A percentile compares a stretch with the other conserved stretches of the same genome.
phyloP scores from a whole-genome alignment of 2,113 vertebrate species.

The Otolemur garnettii region DNA sequence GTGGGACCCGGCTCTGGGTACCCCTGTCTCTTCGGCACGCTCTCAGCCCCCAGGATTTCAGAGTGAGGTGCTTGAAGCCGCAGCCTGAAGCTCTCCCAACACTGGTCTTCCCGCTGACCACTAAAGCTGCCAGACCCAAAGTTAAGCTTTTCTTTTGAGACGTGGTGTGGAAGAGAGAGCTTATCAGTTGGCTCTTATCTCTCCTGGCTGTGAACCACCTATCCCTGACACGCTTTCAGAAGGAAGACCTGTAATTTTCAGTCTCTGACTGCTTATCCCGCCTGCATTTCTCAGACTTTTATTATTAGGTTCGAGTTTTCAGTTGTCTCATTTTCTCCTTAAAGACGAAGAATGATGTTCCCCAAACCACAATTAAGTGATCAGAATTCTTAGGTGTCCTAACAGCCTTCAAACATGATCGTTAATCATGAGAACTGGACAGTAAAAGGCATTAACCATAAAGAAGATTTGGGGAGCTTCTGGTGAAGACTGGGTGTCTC shows the following conservation, averaged over 20 bases:
- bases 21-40: not conserved
- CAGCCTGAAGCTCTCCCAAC: not conserved
- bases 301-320: constrained; percentile 1
- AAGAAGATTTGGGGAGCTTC: not conserved
- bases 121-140: not conserved
- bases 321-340: not conserved
- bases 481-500: not conserved
- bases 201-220: not conserved
- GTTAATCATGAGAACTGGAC: not conserved
- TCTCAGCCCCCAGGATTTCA: not conserved
- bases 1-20: not conserved
- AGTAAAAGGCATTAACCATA: not conserved
- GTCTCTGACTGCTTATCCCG: not conserved
- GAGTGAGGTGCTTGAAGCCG: not conserved
- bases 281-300: constrained; percentile 26
- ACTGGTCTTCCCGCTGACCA: not conserved
- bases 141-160: not conserved
- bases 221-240: not conserved
- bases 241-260: not conserved
- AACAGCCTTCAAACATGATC: not conserved
- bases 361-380: constrained; percentile 20
- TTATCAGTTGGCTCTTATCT: not conserved
- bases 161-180: not conserved
- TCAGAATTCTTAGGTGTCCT: not conserved
- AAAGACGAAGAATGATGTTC: not conserved